Base-by-base conservation (phyloP, 2,888 invertebrate species). In the Stenurella melanura region DNA sequence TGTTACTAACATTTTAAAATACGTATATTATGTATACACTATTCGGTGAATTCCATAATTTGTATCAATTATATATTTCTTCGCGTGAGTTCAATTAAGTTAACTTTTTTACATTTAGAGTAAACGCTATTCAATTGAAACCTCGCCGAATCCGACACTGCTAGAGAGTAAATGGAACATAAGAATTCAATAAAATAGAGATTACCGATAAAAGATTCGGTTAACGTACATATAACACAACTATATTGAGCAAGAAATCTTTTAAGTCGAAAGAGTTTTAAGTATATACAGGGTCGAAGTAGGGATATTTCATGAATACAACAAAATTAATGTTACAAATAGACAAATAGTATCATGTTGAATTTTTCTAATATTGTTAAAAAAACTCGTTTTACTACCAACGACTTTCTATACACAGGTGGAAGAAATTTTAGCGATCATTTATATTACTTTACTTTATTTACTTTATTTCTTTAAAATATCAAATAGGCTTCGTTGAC, bases 191-290 rank as follows among this genome's bases (percentile, higher is more conserved):
- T 50, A 50, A 50, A 50, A 50, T 50, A 50, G 50, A 50, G 50
- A 50, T 50, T 50, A 17, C 50, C 12, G n/a, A 15, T 50, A 17
- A 50, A 50, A 50, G 50, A n/a, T 50, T n/a, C n/a, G 50, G 17
- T 50, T 26, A 73, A 42, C 74, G 50, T 75, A 70, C 21, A 26
- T 56, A 15, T 75, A 54, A 56, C 81, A 80, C 58, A 58, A 82
- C 69, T 83, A 82, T 80, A 83, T 85, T 85, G 85, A 85, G 85
- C 85, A 85, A 84, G 81, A 80, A 78, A 75, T 76, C 63, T 42
- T 58, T 64, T 50, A 63, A 73, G 70, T 79, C 57, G 54, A 81
- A 75, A 60, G 30, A 69, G 58, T 74, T 72, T 30, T 66, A 77
- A 72, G 50, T 73, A 38, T 17, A 64, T 12, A 19, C 66, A 66